Evolutionary conservation across 2,113 vertebrate genomes (phyloP), one percentile per base, ranked within the genome.

Genomic region (Hydropotes inermis): DNA sequence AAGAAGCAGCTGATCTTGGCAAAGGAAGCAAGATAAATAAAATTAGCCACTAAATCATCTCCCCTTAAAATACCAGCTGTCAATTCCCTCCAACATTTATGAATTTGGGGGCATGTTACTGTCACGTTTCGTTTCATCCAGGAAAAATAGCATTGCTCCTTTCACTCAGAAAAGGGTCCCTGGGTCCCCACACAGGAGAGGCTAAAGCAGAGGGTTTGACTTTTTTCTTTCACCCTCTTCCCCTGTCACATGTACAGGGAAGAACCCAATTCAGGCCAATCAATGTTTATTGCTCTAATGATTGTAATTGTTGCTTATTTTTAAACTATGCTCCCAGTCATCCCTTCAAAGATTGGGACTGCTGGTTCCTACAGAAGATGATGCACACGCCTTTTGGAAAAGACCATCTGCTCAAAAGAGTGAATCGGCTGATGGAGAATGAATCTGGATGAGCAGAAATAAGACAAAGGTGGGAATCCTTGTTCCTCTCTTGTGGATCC

Each of bases 21-120:
- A 96, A 94, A 79, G 92, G 95, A 87, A 76, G 93, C 58, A 93
- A 95, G 89, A 97, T 90, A 98, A 98, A 98, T 98, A 97, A 97
- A 97, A 95, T 95, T 95, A 97, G 92, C 94, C 89, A 92, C 97
- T 95, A 96, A 95, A 95, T 97, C 95, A 94, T 79, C 81, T 95
- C 70, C 78, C 91, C 83, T 97, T 85, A 97, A 97, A 98, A 97
- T 91, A 78, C 64, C 85, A 97, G 85, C 96, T 98, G 97, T 98
- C 97, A 95, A 74, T 57, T 95, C 87, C 52, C 67, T 94, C 78
- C 50, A 67, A 87, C 12, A 7, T 95, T 89, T 95, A 87, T 85
- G 92, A 93, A 96, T 98, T 84, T 83, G 85, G 96, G 87, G 90
- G 33, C 92, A 96, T 52, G 91, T 89, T 87, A 76, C 86, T 76